Percentiles rank a stretch among this genome's conserved stretches.
phyloP scores from a whole-genome alignment of 2,888 invertebrate genomes.

The Lochmaea crataegi region DNA sequence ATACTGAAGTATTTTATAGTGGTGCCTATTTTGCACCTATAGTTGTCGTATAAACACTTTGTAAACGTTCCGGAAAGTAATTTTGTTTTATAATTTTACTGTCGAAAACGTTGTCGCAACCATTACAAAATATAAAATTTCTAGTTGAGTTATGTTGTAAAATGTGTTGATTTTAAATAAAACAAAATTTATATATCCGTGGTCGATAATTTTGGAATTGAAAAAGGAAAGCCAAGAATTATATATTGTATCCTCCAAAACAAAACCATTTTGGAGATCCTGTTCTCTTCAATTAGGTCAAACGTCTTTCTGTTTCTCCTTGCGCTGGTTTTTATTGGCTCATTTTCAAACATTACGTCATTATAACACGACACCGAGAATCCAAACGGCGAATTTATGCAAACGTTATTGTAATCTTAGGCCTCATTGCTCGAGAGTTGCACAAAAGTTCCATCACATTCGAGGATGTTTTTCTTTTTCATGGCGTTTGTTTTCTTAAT shows the following conservation, averaged over 20 bases:
- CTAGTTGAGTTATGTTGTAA: too few species aligned
- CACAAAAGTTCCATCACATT: constrained; percentile 1
- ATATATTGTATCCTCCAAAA: constrained; percentile 17
- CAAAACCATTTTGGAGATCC: constrained; percentile 21
- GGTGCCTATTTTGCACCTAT: too few species aligned
- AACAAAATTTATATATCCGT: constrained; percentile 10
- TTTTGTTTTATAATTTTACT: too few species aligned
- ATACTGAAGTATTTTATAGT: too few species aligned
- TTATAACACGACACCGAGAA: too few species aligned
- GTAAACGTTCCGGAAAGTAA: too few species aligned
- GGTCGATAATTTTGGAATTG: neutral
- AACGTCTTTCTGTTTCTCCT: constrained; percentile 12
- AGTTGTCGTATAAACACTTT: too few species aligned
- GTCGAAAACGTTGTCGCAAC: too few species aligned
- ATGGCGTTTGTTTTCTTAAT: too few species aligned
- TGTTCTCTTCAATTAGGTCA: constrained; percentile 25
- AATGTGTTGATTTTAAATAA: neutral
- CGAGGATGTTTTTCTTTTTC: neutral
- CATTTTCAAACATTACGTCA: constrained; percentile 27
- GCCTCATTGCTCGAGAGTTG: constrained; percentile 4
- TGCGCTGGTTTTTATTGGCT: constrained; percentile 28
- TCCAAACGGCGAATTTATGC: constrained; percentile 41
- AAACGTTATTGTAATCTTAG: constrained; percentile 34
- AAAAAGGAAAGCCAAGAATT: constrained; percentile 11
- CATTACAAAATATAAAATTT: too few species aligned